Percentiles rank a stretch among this genome's conserved stretches.
Conservation (phyloP, 2,888 invertebrate species). For the Nemapogon koenigi region DNA sequence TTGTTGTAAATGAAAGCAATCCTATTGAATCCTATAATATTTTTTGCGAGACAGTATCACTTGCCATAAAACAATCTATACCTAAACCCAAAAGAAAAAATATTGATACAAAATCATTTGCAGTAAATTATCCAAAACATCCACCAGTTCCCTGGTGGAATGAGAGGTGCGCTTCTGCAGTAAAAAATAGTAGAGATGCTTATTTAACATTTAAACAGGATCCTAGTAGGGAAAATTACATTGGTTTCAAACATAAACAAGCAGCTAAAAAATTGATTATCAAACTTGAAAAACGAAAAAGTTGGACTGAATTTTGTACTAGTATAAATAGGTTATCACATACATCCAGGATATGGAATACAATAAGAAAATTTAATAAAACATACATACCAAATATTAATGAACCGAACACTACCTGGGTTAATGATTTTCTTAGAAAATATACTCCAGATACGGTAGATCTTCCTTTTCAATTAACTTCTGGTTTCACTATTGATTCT, state of each 20-base stretch:
- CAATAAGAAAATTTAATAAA: background rate
- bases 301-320: slow-evolving; percentile 14
- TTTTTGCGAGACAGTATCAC: too few species aligned
- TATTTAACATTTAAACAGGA: slow-evolving; percentile 9
- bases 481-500: background rate
- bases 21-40: too few species aligned
- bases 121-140: too few species aligned
- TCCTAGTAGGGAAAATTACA: slow-evolving; percentile 12
- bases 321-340: slow-evolving; percentile 15
- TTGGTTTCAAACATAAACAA: slow-evolving; percentile 15
- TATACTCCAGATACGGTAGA: slow-evolving; percentile 1
- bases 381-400: background rate
- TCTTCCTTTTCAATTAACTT: background rate
- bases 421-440: background rate
- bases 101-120: too few species aligned
- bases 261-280: slow-evolving; percentile 14
- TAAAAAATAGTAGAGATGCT: slow-evolving; percentile 12
- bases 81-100: too few species aligned
- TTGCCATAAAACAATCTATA: too few species aligned
- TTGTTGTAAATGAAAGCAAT: too few species aligned
- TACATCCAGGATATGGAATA: slow-evolving; percentile 10
- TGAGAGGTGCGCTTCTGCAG: too few species aligned
- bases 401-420: background rate
- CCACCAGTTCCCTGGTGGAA: too few species aligned
- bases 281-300: slow-evolving; percentile 11